A percentile compares a stretch with the other conserved stretches of the same genome.
These are phyloP conservation scores for Fringilla coelebs DNA, from an alignment of 2,797 vertebrate genomes.

Conservation along the genomic window DNA sequence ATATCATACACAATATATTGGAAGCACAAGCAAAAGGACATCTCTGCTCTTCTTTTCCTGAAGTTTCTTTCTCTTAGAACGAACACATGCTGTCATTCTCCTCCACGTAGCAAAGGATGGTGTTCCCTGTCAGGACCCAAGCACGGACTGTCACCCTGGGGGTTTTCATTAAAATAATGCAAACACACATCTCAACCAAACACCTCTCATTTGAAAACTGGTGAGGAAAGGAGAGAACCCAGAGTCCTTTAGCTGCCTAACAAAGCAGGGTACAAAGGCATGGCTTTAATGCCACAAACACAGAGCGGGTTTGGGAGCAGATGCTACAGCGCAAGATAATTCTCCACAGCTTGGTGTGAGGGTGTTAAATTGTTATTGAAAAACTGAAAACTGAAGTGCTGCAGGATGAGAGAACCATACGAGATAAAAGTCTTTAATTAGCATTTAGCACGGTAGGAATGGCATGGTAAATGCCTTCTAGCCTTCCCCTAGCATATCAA, in stretches of 20 bases:
- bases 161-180: not conserved
- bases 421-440: slow-evolving; percentile 15
- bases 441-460: not conserved
- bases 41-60: not conserved
- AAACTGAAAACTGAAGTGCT: not conserved
- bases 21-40: not conserved
- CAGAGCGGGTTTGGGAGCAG: not conserved
- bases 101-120: rapidly evolving
- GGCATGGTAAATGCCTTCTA: not conserved
- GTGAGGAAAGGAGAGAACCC: not conserved
- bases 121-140: not conserved
- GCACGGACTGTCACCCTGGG: not conserved
- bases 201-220: not conserved
- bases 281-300: not conserved
- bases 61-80: not conserved
- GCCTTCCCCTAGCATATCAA: not conserved
- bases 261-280: not conserved
- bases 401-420: not conserved
- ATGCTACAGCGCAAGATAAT: slow-evolving; percentile 7
- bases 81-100: rapidly evolving
- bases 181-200: not conserved
- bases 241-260: not conserved
- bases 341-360: not conserved
- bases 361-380: not conserved
- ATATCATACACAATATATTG: not conserved